Percentiles rank a stretch among this genome's conserved stretches.
Conservation (phyloP, 64 coral and sea anemone species). For the Acropora yongei region DNA sequence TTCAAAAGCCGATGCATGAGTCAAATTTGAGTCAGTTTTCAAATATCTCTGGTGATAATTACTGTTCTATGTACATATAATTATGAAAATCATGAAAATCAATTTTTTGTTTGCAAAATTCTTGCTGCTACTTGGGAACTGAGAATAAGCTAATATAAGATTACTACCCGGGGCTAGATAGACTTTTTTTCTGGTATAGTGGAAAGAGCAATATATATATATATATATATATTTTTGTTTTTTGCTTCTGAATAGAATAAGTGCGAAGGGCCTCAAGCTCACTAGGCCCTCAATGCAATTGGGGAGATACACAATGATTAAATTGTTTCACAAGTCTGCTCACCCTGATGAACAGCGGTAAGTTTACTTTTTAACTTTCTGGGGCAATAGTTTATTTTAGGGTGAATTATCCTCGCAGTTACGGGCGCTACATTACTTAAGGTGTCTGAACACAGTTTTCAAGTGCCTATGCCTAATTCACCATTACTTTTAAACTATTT, state of each 20-base stretch:
- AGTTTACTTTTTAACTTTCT: background rate
- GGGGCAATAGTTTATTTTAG: background rate
- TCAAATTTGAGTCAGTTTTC: background rate
- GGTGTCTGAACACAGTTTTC: too few species aligned
- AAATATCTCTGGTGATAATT: background rate
- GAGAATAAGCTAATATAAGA: too few species aligned
- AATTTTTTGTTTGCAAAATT: too few species aligned
- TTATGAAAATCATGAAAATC: background rate
- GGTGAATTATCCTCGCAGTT: background rate
- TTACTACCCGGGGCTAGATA: too few species aligned
- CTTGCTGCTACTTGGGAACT: too few species aligned
- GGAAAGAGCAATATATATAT: too few species aligned
- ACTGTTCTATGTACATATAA: background rate
- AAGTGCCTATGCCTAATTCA: too few species aligned
- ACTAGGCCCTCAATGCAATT: conserved; percentile 78
- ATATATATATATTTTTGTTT: background rate
- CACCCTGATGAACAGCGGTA: conserved; percentile 76
- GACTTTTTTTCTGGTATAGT: too few species aligned
- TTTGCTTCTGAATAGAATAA: conserved; percentile 53
- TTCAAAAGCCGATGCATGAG: too few species aligned
- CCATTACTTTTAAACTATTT: too few species aligned
- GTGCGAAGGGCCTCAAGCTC: conserved; percentile 65
- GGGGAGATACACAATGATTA: conserved; percentile 91
- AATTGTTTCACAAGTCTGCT: conserved; percentile 68
- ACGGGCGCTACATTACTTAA: too few species aligned